Base-by-base conservation (phyloP, 2,888 invertebrate species). In the Standfussiana lucernea region DNA sequence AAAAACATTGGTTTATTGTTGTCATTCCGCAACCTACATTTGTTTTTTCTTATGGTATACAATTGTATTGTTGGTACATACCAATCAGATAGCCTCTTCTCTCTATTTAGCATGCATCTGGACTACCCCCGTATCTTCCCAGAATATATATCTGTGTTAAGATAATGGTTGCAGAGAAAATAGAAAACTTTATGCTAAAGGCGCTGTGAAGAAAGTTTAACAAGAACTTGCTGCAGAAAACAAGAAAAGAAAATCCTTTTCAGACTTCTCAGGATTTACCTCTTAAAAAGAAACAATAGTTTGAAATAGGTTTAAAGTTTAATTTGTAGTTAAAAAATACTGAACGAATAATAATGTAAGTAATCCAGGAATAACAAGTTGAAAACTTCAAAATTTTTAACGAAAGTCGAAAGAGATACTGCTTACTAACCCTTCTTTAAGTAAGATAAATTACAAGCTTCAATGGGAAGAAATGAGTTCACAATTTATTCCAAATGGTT, bases 161-260 rank as follows among this genome's bases (percentile, higher is more conserved):
- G 32, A 67, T 59, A 80, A 74, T 75, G 70, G 35, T 18, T 71
- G 59, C 35, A 68, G 84, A 65, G 64, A 70, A 61, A 62, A 75
- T 62, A 68, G 81, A 67, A 71, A 80, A 84, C 42, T 80, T 67
- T 80, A 74, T 72, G 67, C 62, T 68, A 61, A 65, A 80, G 71
- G 67, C 75, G 8, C 37, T 61, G 15, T 21, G 64, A 45, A 53
- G 53, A 66, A 72, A 73, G 1, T 64, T 45, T 45, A 28, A 40
- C 40, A 50, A 50, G 15, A 35, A 18, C 75, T 59, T 35, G 1
- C 28, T 65, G 59, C 28, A 80, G 40, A 40, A 47, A 28, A 37
- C n/a, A 40, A 37, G n/a, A 56, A 40, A 53, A 21, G n/a, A 35
- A 75, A 53, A 53, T 53, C 15, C 18, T 40, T 64, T 64, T 64